A percentile compares a stretch with the other conserved stretches of the same genome.
phyloP scores from a whole-genome alignment of 1,140 invertebrate genomes.

The Drosophila albomicans region DNA sequence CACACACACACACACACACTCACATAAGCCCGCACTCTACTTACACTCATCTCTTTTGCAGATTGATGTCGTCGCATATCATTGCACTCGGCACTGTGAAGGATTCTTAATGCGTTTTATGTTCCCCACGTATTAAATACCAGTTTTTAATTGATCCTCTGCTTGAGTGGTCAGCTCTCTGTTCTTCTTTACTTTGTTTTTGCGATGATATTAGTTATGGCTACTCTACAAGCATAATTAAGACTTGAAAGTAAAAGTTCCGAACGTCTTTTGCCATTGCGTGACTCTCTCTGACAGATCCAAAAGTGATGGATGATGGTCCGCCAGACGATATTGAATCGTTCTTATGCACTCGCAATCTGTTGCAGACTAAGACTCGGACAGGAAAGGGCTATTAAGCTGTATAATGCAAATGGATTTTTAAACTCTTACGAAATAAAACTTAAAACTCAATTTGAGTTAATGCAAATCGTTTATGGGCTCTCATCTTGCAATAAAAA shows the following conservation, averaged over 20 bases:
- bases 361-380: not conserved
- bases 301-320: slow-evolving; percentile 29
- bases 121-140: slow-evolving; percentile 46
- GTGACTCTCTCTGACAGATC: slow-evolving; percentile 32
- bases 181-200: not conserved
- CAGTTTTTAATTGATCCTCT: slow-evolving; percentile 50
- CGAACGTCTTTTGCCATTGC: slow-evolving; percentile 25
- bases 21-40: not conserved
- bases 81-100: slow-evolving; percentile 33
- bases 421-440: not conserved
- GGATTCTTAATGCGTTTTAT: slow-evolving; percentile 54
- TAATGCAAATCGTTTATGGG: not conserved
- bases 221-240: slow-evolving; percentile 30
- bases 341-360: slow-evolving; percentile 13
- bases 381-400: slow-evolving; percentile 27
- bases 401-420: not conserved
- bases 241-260: slow-evolving; percentile 48
- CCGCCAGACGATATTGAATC: slow-evolving; percentile 20
- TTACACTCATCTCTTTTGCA: slow-evolving; percentile 22
- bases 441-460: not conserved
- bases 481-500: too few species aligned
- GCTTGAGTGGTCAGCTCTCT: slow-evolving; percentile 14
- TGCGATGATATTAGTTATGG: slow-evolving; percentile 25
- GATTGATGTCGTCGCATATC: slow-evolving; percentile 47
- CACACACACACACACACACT: too few species aligned